Evolutionary conservation across 1,140 invertebrate genomes (phyloP).

Genomic region (Brachionus angularis): DNA sequence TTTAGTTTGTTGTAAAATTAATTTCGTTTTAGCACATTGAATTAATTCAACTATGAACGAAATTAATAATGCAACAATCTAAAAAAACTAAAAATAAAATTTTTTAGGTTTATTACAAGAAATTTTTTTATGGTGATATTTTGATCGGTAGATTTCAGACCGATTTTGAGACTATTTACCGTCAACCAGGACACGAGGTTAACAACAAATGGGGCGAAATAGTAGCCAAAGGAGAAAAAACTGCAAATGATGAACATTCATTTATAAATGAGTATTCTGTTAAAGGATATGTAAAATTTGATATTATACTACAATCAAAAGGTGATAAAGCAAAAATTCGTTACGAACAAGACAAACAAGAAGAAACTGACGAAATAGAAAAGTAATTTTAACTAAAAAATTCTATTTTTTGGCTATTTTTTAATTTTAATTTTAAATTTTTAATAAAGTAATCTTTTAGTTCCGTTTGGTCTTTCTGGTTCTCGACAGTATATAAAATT

Average conservation of each 20-base stretch:
- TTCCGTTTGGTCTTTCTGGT: constrained; percentile 34
- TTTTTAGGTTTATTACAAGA: neutral
- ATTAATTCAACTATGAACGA: too few relatives aligned
- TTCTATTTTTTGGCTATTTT: neutral
- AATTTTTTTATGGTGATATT: neutral
- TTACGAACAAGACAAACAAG: constrained; percentile 4
- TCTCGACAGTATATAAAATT: neutral
- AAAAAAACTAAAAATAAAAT: neutral
- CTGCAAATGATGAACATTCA: neutral
- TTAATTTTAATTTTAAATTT: neutral
- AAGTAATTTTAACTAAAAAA: constrained; percentile 10
- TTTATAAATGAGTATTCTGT: neutral
- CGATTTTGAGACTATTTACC: constrained; percentile 37
- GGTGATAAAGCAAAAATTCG: constrained; percentile 39
- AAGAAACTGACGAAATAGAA: constrained; percentile 24
- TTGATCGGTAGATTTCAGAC: constrained; percentile 28
- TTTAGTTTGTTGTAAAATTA: too few relatives aligned
- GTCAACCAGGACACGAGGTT: constrained; percentile 28
- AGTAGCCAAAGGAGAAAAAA: neutral
- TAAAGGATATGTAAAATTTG: constrained; percentile 33
- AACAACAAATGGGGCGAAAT: constrained; percentile 34
- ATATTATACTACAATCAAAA: constrained; percentile 32
- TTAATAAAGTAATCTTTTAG: neutral
- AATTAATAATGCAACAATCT: too few relatives aligned
- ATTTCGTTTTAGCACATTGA: too few relatives aligned